Base-by-base conservation (phyloP, 2,113 vertebrate species). In the Sinocyclocheilus rhinocerous region DNA sequence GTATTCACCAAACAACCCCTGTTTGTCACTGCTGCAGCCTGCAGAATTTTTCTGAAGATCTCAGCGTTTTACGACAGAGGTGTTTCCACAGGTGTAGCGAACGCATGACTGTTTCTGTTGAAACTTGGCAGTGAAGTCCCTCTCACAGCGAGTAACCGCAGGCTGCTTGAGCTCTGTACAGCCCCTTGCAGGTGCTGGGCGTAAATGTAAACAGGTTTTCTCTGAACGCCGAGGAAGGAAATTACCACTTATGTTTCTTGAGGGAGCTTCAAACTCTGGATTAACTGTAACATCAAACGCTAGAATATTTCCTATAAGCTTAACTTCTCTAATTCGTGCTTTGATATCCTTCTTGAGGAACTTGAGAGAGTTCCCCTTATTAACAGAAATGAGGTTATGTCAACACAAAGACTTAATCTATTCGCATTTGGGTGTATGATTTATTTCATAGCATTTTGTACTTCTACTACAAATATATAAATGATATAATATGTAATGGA, bases 41-140 rank as follows among this genome's bases (percentile, higher is more conserved):
- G 73, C 85, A 76, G 87, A 48, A 13, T 33, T 57, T 48, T 72
- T 67, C 24, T 81, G 48, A 59, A 81, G 67, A 50, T 18, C 77
- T 76, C 77, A 72, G 65, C 57, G 13, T 63, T 81, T 73, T 78
- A 77, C 29, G 8, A 59, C 61, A 89, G 86, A 90, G 50, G 13
- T 63, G 80, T 22, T 6, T 52, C 72, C 55, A 55, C 85, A 84
- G 15, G 48, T 76, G 85, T 89, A 73, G 87, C 87, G 87, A 87
- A 77, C 86, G 83, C 88, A 87, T 50, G 12, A 67, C 6, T 90
- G 81, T 92, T 90, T 86, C 81, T 84, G 50, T n/a, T 57, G 48
- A 73, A 84, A 59, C 48, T 36, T 70, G 48, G 67, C 65, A 84
- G 50, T 73, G 81, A 84, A 84, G 48, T 83, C 65, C 61, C 81